Percentiles rank a stretch among this genome's conserved stretches.
Evolutionary conservation across 2,888 invertebrate species (phyloP).

Genomic region (Sinodicranocentrus sp.): DNA sequence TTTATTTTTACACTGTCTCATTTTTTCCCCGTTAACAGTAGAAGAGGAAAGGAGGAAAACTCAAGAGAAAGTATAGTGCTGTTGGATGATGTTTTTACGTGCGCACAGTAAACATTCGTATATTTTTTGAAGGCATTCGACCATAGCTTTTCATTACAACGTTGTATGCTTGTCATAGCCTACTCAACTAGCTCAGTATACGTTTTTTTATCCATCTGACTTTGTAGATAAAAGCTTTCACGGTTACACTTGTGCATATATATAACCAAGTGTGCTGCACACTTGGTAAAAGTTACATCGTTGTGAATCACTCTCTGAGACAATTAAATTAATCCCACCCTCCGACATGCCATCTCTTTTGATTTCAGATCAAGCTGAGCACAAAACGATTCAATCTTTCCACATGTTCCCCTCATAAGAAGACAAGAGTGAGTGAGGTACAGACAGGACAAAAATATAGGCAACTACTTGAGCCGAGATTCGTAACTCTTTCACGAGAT

Average conservation of each 20-base stretch:
- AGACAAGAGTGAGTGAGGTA: constrained; percentile 8
- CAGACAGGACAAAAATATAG: not conserved
- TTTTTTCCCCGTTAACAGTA: not conserved
- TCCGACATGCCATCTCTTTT: constrained; percentile 47
- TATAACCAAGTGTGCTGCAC: too few species aligned
- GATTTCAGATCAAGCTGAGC: constrained; percentile 46
- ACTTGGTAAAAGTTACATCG: constrained; percentile 46
- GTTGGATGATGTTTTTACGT: not conserved
- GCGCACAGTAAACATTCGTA: not conserved
- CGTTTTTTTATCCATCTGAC: too few species aligned
- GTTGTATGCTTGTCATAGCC: constrained; percentile 14
- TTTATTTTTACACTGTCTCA: constrained; percentile 38
- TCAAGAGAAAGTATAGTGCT: not conserved
- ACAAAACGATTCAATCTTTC: constrained; percentile 54
- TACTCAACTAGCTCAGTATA: not conserved
- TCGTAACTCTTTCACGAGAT: constrained; percentile 16
- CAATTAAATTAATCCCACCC: constrained; percentile 61
- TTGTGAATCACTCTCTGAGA: constrained; percentile 48
- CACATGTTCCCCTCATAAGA: not conserved
- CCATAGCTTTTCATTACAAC: constrained; percentile 43
- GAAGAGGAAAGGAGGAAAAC: not conserved
- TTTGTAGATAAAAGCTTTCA: not conserved
- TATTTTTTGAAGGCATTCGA: not conserved
- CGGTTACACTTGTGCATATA: not conserved
- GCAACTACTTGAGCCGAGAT: too few species aligned